These are phyloP conservation scores for Pomacea maculata DNA, from an alignment of 1,140 invertebrate species.

Conservation along the genomic window DNA sequence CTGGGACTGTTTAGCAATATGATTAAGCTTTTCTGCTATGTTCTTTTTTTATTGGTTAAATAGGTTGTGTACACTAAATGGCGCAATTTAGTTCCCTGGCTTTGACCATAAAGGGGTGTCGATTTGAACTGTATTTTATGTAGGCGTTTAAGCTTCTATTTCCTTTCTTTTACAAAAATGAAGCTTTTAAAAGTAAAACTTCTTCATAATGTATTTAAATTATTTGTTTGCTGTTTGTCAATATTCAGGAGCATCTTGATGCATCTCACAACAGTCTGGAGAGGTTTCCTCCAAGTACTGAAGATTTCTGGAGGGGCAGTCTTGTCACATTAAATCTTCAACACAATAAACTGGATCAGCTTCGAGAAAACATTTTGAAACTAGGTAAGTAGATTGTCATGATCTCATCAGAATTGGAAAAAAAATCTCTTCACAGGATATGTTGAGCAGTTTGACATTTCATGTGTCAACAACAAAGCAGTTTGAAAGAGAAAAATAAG, in stretches of 20 bases:
- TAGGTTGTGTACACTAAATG: not conserved
- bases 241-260: slow-evolving; percentile 43
- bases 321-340: slow-evolving; percentile 39
- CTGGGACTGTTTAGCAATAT: no score
- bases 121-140: not conserved
- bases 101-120: not conserved
- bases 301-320: slow-evolving; percentile 51
- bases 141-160: not conserved
- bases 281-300: slow-evolving; percentile 44
- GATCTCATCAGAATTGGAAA: no score
- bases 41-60: not conserved
- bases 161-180: not conserved
- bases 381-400: slow-evolving; percentile 57
- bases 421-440: no score
- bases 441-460: no score
- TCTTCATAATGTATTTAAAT: not conserved
- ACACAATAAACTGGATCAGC: slow-evolving; percentile 79
- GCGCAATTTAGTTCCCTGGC: not conserved
- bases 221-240: not conserved
- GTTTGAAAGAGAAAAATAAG: not conserved
- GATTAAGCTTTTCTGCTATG: no score
- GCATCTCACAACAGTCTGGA: slow-evolving; percentile 46
- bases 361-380: slow-evolving; percentile 90
- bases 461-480: no score
- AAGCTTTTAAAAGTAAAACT: not conserved